Conservation (phyloP, 37 sponge, comb jelly and placozoan genomes). For the Beroe ovata region DNA sequence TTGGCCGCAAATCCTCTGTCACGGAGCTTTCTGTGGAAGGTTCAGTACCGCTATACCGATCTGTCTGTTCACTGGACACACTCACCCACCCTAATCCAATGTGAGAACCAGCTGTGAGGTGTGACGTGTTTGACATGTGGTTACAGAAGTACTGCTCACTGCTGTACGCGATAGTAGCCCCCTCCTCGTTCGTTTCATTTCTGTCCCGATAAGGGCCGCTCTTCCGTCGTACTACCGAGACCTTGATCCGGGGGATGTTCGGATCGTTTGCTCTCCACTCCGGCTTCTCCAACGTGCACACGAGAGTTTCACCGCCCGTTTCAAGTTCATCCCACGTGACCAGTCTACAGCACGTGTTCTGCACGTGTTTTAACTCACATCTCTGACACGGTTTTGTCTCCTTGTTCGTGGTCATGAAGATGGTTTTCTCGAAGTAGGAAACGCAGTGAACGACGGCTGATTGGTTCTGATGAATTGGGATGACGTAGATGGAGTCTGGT, state of each 20-base stretch:
- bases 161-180: slow-evolving; percentile 5
- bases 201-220: background rate
- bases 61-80: background rate
- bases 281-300: background rate
- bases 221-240: slow-evolving; percentile 10
- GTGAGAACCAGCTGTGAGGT: slow-evolving; percentile 58
- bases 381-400: slow-evolving; percentile 3
- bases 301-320: background rate
- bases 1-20: background rate
- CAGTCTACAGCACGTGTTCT: background rate
- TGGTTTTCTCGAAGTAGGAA: slow-evolving; percentile 43
- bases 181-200: background rate
- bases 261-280: background rate
- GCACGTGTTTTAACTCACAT: slow-evolving; percentile 51
- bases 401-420: background rate
- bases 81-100: slow-evolving; percentile 51
- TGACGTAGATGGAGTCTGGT: slow-evolving; percentile 24
- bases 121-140: background rate
- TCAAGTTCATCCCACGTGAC: slow-evolving; percentile 9
- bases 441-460: slow-evolving; percentile 12
- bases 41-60: background rate
- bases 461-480: background rate
- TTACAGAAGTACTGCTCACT: slow-evolving; percentile 9
- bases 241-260: slow-evolving; percentile 39
- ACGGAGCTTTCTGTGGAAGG: background rate